These are phyloP conservation scores for Stomatorhinus walkeri DNA, from an alignment of 2,797 vertebrate genomes.

Conservation along the genomic window DNA sequence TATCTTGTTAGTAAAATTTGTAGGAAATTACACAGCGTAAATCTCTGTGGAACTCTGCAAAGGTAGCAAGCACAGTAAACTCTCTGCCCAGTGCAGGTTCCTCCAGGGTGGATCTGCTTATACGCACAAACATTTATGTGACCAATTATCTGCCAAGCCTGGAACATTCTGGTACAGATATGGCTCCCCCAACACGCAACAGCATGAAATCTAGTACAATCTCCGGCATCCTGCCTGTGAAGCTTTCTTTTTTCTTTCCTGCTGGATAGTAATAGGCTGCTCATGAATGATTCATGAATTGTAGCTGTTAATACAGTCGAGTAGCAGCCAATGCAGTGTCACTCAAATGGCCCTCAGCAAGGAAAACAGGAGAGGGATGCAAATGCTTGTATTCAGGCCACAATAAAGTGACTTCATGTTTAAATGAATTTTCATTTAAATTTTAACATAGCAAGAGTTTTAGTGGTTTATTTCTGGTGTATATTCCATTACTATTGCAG, in stretches of 20 bases:
- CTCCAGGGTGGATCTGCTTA: neutral
- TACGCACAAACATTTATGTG: neutral
- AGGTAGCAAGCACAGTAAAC: neutral
- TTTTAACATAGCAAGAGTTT: neutral
- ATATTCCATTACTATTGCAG: neutral
- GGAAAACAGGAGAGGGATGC: neutral
- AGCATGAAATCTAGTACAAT: slow-evolving; percentile 7
- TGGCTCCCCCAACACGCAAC: neutral
- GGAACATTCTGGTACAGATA: neutral
- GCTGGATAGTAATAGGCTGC: neutral
- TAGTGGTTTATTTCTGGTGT: neutral
- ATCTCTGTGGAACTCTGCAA: neutral
- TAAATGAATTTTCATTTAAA: neutral
- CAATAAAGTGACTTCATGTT: neutral
- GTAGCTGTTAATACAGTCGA: neutral
- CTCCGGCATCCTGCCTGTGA: neutral
- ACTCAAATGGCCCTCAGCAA: neutral
- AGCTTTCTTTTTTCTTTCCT: neutral
- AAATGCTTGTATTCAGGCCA: neutral
- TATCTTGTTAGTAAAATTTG: neutral
- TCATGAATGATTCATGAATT: neutral
- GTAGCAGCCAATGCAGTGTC: neutral
- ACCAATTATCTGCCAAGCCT: neutral
- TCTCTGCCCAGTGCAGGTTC: neutral
- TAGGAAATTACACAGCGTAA: neutral